A percentile compares a stretch with the other conserved stretches of the same genome.
These are phyloP conservation scores for Drosophila kohkoa DNA, from an alignment of 1,140 invertebrate species.

Conservation along the genomic window DNA sequence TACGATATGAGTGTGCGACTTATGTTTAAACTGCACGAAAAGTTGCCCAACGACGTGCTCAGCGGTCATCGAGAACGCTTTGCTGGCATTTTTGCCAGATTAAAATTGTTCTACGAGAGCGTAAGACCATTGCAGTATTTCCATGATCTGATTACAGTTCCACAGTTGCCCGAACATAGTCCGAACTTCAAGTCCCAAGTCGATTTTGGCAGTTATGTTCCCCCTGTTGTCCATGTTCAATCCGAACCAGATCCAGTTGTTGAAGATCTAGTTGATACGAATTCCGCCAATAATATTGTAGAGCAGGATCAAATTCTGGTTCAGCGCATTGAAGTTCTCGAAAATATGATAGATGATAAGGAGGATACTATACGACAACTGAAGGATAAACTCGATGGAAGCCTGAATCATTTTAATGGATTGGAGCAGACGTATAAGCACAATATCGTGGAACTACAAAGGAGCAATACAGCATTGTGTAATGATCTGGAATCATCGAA, in stretches of 20 bases:
- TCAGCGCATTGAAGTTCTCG: conserved; percentile 62
- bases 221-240: conserved; percentile 96
- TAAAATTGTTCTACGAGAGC: conserved; percentile 97
- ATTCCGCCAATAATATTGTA: conserved; percentile 58
- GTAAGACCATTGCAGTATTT: conserved; percentile 98
- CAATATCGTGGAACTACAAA: conserved; percentile 61
- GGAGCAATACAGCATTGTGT: conserved; percentile 58
- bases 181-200: conserved; percentile 98
- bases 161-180: conserved; percentile 95
- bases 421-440: conserved; percentile 60
- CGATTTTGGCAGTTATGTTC: conserved; percentile 96
- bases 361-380: conserved; percentile 94
- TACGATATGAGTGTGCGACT: conserved; percentile 99
- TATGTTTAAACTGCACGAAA: conserved; percentile 97
- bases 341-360: conserved; percentile 86
- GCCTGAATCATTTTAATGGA: conserved; percentile 71
- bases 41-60: conserved; percentile 95
- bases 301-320: conserved; percentile 30
- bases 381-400: conserved; percentile 89
- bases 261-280: conserved; percentile 87
- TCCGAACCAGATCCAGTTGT: conserved; percentile 88
- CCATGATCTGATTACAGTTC: conserved; percentile 97
- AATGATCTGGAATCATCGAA: conserved; percentile 62
- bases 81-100: conserved; percentile 93
- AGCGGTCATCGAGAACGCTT: conserved; percentile 96